phyloP scores from a whole-genome alignment of 2,113 vertebrate genomes.

The Todiramphus saurophagus region DNA sequence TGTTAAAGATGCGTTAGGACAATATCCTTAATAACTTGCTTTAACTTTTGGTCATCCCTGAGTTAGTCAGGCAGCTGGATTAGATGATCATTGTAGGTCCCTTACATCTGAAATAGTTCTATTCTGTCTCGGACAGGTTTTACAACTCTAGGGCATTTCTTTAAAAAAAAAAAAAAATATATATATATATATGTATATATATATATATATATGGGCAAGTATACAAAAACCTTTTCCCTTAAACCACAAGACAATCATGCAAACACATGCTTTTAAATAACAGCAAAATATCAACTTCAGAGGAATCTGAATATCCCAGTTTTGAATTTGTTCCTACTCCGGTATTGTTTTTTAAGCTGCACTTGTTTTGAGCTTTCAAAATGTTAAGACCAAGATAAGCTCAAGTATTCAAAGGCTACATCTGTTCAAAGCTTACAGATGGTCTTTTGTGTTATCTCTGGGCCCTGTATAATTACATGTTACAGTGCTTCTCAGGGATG shows the following conservation, averaged over 20 bases:
- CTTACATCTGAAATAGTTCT: not conserved
- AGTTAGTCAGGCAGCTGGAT: not conserved
- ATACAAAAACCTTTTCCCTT: not conserved
- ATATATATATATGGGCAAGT: not conserved
- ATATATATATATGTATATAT: too few relatives aligned
- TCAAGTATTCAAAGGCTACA: constrained; percentile 63
- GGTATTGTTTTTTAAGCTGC: not conserved
- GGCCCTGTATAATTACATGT: constrained; percentile 61
- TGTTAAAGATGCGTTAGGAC: not conserved
- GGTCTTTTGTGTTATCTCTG: constrained; percentile 71
- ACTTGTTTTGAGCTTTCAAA: constrained; percentile 47
- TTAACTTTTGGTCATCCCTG: not conserved
- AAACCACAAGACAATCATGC: not conserved
- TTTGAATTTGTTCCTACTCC: not conserved
- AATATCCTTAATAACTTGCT: not conserved
- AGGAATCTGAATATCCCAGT: not conserved
- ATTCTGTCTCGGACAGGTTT: not conserved
- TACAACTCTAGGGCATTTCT: not conserved
- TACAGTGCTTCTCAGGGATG: constrained; percentile 59
- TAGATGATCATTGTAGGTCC: not conserved
- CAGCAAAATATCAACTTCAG: not conserved
- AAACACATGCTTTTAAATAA: not conserved
- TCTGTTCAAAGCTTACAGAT: constrained; percentile 70
- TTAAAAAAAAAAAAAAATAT: not conserved
- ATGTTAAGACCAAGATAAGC: constrained; percentile 53